A percentile compares a stretch with the other conserved stretches of the same genome.
These are phyloP conservation scores for Podiceps cristatus DNA, from an alignment of 2,113 vertebrate species.

Conservation along the genomic window DNA sequence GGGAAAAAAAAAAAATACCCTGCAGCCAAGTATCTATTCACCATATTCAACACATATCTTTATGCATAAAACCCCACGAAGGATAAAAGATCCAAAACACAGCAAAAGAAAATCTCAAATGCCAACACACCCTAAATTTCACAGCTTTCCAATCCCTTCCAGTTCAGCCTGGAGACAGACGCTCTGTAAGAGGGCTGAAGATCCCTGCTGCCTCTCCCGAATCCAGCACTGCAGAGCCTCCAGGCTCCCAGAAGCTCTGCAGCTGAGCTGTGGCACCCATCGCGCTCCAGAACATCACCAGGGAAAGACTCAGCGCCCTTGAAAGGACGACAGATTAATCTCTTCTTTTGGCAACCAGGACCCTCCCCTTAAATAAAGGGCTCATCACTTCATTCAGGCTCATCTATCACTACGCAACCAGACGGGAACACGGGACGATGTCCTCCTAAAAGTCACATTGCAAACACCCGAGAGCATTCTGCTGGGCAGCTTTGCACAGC, in stretches of 20 bases:
- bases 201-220: not conserved
- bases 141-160: not conserved
- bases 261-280: not conserved
- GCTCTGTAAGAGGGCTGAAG: not conserved
- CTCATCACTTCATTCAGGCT: not conserved
- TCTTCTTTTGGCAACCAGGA: not conserved
- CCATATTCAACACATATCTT: not conserved
- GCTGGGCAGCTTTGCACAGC: not conserved
- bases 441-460: not conserved
- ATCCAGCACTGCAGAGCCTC: not conserved
- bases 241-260: not conserved
- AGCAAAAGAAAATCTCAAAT: not conserved
- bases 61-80: not conserved
- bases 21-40: slow-evolving; percentile 6
- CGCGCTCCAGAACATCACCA: not conserved
- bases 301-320: not conserved
- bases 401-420: not conserved
- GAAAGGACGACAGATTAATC: not conserved
- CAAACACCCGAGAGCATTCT: not conserved
- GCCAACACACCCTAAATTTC: not conserved
- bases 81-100: not conserved
- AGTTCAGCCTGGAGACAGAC: not conserved
- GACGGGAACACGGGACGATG: not conserved
- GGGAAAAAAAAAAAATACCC: not conserved
- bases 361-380: not conserved